A percentile compares a stretch with the other conserved stretches of the same genome.
Conservation (phyloP, 2,113 vertebrate species). For the Laticauda colubrina region DNA sequence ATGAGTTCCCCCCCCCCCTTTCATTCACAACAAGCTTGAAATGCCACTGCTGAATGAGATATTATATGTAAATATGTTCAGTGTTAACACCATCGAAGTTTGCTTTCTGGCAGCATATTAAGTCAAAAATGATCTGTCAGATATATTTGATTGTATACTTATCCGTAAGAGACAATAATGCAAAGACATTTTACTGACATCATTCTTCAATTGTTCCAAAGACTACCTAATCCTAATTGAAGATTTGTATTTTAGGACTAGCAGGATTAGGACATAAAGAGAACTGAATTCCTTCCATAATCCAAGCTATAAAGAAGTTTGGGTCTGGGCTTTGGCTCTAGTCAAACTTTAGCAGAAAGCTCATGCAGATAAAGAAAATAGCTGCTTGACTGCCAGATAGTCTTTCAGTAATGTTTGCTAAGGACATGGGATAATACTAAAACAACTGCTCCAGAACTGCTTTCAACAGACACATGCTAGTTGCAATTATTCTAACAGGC, state of each 20-base stretch:
- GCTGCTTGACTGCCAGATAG: background rate
- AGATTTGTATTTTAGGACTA: background rate
- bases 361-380: background rate
- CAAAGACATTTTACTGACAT: background rate
- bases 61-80: background rate
- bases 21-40: background rate
- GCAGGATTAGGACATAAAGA: constrained; percentile 13
- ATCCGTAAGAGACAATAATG: background rate
- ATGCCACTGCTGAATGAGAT: background rate
- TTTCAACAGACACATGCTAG: background rate
- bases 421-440: background rate
- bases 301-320: constrained; percentile 17
- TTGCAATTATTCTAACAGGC: background rate
- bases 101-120: background rate
- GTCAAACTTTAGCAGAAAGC: constrained; percentile 2
- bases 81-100: background rate
- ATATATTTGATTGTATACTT: background rate
- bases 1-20: background rate
- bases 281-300: constrained; percentile 38
- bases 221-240: constrained; percentile 5
- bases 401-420: background rate
- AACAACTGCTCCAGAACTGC: background rate
- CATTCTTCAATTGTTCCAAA: background rate
- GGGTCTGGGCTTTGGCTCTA: constrained; percentile 14
- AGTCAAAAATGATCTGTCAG: background rate